Base-by-base conservation (phyloP, 2,113 vertebrate species). In the Myotis brandtii region DNA sequence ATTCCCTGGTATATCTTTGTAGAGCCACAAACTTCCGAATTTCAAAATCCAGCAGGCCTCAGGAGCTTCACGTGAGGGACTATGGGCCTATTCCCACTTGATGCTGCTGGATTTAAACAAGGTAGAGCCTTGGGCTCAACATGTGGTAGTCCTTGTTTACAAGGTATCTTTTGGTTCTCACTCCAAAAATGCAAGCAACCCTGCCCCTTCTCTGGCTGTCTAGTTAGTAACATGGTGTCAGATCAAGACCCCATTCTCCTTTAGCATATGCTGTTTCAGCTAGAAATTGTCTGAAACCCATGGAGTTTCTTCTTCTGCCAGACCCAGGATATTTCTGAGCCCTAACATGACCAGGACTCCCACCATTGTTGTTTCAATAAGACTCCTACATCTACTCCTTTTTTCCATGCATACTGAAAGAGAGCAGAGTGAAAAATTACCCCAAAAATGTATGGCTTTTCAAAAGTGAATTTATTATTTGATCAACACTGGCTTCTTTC, bases 301-400 rank as follows among this genome's bases (percentile, higher is more conserved):
- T 50, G 11, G 25, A 40, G 59, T 76, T 69, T 84, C 34, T 89
- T 56, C 34, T 52, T 93, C 54, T 93, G 12, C 23, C 66, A 48
- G 32, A 34, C 9, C 25, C 32, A 48, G 40, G 27, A 34, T 23
- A 54, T 87, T 85, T 94, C 48, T 54, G 81, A 93, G 9, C 56
- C 82, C 62, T 13, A 9, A 87, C 64, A 66, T 16, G 8, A 82
- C 37, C 46, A 94, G 83, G 23, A 43, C 52, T 93, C 88, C 79
- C 56, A 73, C 66, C 90, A 93, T 84, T 81, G 9, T 90, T 93
- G 70, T 94, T 97, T 91, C 95, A 67, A 37, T 7, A 1, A 77
- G 95, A 96, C 52, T 95, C 91, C 46, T 72, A 91, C 52, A 66
- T 93, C 90, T 96, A 90, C 79, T 93, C 56, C 54, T 77, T 93